Evolutionary conservation across 2,888 invertebrate species (phyloP).

Genomic region (Scotopteryx bipunctaria): DNA sequence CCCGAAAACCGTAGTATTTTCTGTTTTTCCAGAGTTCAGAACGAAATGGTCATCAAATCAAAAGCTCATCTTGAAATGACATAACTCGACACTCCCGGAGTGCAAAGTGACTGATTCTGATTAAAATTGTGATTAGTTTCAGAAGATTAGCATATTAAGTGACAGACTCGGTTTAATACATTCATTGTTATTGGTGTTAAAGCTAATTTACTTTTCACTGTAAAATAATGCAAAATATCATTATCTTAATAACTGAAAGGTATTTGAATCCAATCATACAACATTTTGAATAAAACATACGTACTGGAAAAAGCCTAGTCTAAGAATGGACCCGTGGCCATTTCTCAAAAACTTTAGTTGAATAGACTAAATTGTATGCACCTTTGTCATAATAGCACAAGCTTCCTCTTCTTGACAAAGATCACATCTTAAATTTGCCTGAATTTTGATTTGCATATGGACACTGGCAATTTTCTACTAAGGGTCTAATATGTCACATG

Average conservation of each 20-base stretch:
- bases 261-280: background rate
- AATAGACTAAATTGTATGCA: background rate
- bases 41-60: conserved; percentile 40
- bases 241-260: background rate
- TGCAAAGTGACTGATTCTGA: conserved; percentile 50
- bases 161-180: conserved; percentile 34
- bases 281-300: background rate
- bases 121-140: conserved; percentile 51
- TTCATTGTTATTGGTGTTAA: conserved; percentile 22
- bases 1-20: background rate
- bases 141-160: conserved; percentile 47
- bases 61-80: conserved; percentile 47
- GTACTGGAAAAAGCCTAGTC: no score
- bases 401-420: background rate
- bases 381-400: background rate
- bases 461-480: no score
- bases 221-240: background rate
- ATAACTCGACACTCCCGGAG: conserved; percentile 47
- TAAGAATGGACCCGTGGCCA: conserved; percentile 1
- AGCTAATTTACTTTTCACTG: conserved; percentile 4
- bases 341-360: no score
- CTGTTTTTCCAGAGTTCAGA: conserved; percentile 23
- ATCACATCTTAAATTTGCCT: background rate
- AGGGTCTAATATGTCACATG: conserved; percentile 3
- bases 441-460: conserved; percentile 4